Base-by-base conservation (phyloP, 2,797 vertebrate genomes). In the Sebastes dallii region DNA sequence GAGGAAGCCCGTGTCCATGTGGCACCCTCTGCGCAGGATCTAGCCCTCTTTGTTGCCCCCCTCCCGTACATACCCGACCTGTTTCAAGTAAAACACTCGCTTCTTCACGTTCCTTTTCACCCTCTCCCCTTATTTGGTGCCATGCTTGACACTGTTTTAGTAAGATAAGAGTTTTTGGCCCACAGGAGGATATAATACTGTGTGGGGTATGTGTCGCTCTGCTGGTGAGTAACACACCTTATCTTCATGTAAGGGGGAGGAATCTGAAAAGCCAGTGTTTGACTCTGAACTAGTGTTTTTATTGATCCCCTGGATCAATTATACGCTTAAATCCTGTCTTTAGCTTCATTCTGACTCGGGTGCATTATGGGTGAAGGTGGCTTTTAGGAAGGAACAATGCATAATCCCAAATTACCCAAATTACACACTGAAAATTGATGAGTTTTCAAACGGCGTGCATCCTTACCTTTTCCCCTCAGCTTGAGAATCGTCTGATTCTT, bases 1-100 rank as follows among this genome's bases (percentile, higher is more conserved):
- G 83, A 96, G 99, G 88, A 98, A 97, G 84, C 99, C 99, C 0
- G 97, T 99, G 84, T 99, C 99, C 88, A 99, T 99, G 99, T 99
- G 99, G 99, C 99, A 99, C 91, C 95, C 96, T 0, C 95, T 99
- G 30, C 96, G 96, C 84, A 92, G 96, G 92, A 97, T 96, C 89
- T 99, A 97, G 90, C 61, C 61, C 66, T 6, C 16, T 64, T 29
- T 58, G 39, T 52, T 52, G 50, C 3, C 55, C 42, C 50, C 32
- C 42, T 30, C 50, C 62, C 10, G 2, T 8, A 22, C 72, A 66
- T 11, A 65, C 14, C 22, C 3, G 8, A 39, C 50, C 46, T 29
- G 66, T 71, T 60, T 78, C 24, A n/a, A 87, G 79, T 58, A 58
- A 76, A 88, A 85, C 74, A 30, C 74, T 84, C 3, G 46, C 61